phyloP scores from a whole-genome alignment of 1,140 invertebrate genomes.

The Drosophila orosa region DNA sequence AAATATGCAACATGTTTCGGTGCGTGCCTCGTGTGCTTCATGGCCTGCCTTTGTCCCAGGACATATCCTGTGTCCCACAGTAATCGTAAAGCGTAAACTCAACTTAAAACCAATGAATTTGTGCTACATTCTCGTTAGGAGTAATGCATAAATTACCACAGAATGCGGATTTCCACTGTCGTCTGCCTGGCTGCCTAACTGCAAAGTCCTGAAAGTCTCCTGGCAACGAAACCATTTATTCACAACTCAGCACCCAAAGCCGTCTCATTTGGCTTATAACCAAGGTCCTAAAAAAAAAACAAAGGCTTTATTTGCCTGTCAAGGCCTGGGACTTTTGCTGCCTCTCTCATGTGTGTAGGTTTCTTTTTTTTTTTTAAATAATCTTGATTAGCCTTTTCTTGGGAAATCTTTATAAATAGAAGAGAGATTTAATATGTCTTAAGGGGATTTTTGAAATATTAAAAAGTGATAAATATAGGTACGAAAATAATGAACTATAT shows the following conservation, averaged over 20 bases:
- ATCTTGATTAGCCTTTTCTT: conserved; percentile 26
- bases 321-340: conserved; percentile 15
- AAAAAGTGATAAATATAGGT: background rate
- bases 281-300: conserved; percentile 23
- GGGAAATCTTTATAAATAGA: conserved; percentile 27
- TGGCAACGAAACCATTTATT: conserved; percentile 25
- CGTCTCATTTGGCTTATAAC: conserved; percentile 45
- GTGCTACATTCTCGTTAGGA: conserved; percentile 34
- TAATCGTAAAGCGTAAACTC: conserved; percentile 17
- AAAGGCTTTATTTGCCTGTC: conserved; percentile 28
- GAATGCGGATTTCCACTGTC: conserved; percentile 55
- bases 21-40: conserved; percentile 53
- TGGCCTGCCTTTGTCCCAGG: conserved; percentile 17
- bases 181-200: conserved; percentile 19
- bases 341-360: conserved; percentile 4
- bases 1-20: conserved; percentile 70
- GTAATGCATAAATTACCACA: conserved; percentile 63
- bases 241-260: conserved; percentile 47
- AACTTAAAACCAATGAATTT: conserved; percentile 34
- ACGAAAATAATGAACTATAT: too few relatives aligned
- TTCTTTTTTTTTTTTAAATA: conserved; percentile 14
- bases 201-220: conserved; percentile 23
- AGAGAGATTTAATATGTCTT: background rate
- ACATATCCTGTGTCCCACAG: conserved; percentile 2
- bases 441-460: background rate